These are phyloP conservation scores for Hassar affinis DNA, from an alignment of 2,113 vertebrate genomes.

Conservation along the genomic window DNA sequence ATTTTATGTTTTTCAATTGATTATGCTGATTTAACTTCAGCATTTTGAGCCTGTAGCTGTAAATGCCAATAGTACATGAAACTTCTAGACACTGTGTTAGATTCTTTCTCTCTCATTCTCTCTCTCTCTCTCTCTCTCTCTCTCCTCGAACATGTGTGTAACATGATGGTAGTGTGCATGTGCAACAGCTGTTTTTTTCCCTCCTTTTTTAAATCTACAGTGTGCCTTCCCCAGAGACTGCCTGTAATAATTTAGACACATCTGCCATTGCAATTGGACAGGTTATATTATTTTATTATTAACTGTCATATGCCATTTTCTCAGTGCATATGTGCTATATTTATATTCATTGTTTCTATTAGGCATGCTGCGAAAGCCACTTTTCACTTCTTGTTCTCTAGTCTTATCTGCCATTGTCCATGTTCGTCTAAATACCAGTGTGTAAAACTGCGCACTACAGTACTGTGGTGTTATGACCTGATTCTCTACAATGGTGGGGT, in stretches of 20 bases:
- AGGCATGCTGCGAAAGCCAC: neutral
- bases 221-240: slow-evolving; percentile 76
- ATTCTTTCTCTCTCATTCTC: neutral
- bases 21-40: neutral
- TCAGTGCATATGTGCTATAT: neutral
- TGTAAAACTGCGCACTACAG: neutral
- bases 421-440: neutral
- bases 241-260: slow-evolving; percentile 81
- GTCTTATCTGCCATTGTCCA: neutral
- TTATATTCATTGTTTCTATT: neutral
- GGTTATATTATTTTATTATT: slow-evolving; percentile 70
- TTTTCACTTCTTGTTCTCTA: neutral
- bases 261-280: slow-evolving; percentile 77
- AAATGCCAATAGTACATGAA: neutral
- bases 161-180: slow-evolving; percentile 58
- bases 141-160: slow-evolving; percentile 66
- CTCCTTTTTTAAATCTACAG: slow-evolving; percentile 69
- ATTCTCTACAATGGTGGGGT: neutral
- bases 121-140: neutral
- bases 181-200: slow-evolving; percentile 76
- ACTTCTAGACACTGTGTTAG: neutral
- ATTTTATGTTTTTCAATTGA: neutral
- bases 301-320: slow-evolving; percentile 64
- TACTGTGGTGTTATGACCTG: neutral
- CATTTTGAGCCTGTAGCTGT: neutral